These are phyloP conservation scores for Agonopterix alstromeriana DNA, from an alignment of 2,888 invertebrate species.

Conservation along the genomic window DNA sequence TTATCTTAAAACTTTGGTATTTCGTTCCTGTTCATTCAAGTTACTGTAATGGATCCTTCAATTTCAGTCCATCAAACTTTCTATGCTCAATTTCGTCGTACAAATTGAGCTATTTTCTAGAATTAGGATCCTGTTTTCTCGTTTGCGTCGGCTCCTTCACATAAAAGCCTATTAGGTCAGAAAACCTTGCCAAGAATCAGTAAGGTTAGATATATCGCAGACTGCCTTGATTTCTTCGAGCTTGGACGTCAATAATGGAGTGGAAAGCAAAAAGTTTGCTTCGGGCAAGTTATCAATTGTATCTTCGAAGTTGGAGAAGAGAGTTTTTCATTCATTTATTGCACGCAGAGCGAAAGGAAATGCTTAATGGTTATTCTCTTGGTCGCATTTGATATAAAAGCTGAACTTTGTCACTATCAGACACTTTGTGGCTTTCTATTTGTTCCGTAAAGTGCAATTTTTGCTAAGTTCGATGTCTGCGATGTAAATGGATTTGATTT, in stretches of 20 bases:
- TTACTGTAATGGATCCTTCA: too few relatives aligned
- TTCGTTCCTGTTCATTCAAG: too few relatives aligned
- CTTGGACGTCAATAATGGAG: constrained; percentile 54
- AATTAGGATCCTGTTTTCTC: background rate
- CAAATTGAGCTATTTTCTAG: too few relatives aligned
- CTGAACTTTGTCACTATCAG: constrained; percentile 48
- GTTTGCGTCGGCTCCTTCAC: background rate
- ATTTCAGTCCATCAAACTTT: too few relatives aligned
- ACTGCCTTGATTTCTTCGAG: constrained; percentile 31
- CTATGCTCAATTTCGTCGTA: too few relatives aligned
- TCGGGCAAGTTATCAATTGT: constrained; percentile 64
- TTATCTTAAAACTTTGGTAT: too few relatives aligned
- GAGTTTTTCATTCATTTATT: constrained; percentile 66
- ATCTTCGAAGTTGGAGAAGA: constrained; percentile 44
- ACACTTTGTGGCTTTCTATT: constrained; percentile 39
- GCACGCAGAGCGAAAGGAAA: constrained; percentile 53
- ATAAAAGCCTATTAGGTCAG: constrained; percentile 2
- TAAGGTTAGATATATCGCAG: constrained; percentile 33
- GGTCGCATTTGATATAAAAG: constrained; percentile 48
- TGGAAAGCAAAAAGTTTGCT: constrained; percentile 59
- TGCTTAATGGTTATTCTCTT: constrained; percentile 60
- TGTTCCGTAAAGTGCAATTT: constrained; percentile 42
- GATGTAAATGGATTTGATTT: constrained; percentile 30
- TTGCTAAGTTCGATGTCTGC: constrained; percentile 33
- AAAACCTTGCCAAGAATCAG: constrained; percentile 24